A percentile compares a stretch with the other conserved stretches of the same genome.
Evolutionary conservation across 2,113 vertebrate genomes (phyloP).

Genomic region (Scytalopus superciliaris): DNA sequence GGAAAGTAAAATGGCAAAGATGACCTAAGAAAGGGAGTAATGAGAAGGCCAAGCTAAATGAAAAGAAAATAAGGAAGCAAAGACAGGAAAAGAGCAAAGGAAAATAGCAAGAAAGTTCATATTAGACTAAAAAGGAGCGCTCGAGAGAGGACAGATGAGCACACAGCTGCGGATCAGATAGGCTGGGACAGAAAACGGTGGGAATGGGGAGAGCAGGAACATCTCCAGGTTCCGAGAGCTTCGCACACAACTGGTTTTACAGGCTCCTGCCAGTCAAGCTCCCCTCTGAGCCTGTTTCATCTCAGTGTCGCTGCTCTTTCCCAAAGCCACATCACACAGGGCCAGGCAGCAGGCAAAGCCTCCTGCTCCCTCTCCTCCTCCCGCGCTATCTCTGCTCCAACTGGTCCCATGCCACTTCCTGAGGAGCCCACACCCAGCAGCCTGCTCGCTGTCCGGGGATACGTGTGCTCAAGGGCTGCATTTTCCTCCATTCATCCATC

Average conservation of each 20-base stretch:
- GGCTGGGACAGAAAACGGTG: background rate
- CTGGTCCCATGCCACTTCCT: background rate
- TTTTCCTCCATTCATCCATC: background rate
- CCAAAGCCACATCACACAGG: slow-evolving; percentile 9
- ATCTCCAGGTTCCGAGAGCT: background rate
- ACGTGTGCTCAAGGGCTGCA: accelerated
- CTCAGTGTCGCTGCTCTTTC: background rate
- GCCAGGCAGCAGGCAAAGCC: background rate
- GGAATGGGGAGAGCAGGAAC: background rate
- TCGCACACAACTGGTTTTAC: background rate
- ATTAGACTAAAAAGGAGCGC: background rate
- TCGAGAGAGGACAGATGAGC: background rate
- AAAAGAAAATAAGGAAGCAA: background rate
- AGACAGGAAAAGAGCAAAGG: background rate
- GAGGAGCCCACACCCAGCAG: background rate
- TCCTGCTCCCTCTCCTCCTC: background rate
- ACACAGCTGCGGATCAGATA: background rate
- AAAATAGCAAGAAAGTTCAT: background rate
- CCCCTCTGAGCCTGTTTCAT: background rate
- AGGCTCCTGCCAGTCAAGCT: background rate
- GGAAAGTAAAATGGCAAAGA: background rate
- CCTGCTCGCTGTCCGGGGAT: accelerated
- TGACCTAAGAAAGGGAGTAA: background rate
- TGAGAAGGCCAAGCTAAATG: background rate
- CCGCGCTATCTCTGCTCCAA: background rate